Base-by-base conservation (phyloP, 2,113 vertebrate species). In the Microcebus tavaratra region DNA sequence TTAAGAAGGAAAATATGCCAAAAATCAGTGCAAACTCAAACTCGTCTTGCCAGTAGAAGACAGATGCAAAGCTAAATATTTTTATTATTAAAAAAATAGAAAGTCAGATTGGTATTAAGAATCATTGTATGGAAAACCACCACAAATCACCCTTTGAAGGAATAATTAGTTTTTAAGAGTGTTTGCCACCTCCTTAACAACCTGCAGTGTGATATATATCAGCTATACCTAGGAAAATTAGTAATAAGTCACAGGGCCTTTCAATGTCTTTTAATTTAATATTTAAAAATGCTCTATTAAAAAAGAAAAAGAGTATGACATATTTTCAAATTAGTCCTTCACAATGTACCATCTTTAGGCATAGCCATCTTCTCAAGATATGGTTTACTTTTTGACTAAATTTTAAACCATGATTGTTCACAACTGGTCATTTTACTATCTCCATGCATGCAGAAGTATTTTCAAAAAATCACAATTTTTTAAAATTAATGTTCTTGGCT, bases 21-120 rank as follows among this genome's bases (percentile, higher is more conserved):
- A 20, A 79, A 91, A 63, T 79, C 67, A 91, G 61, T 84, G 34
- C 67, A 80, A 88, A 90, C 18, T 65, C 25, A 36, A 82, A 91
- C 10, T 86, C 39, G 90, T 96, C 39, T 92, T 96, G 23, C 79
- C 83, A 96, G 55, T 88, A 81, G 61, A 95, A 53, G 57, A 72
- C 73, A 97, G 94, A 88, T 84, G 39, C 11, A 95, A 88, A 76
- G n/a, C 8, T 95, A 90, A 94, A 92, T 93, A 72, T 59, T 97
- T 89, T 79, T 73, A 92, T 68, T 85, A 85, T 68, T 90, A 79
- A n/a, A 86, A 89, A 70, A 72, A 53, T 57, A 72, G 29, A 86
- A 92, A 90, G 31, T 31, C 6, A 34, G 11, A 88, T 92, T 78
- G 36, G 72, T 91, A 67, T 83, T 91, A 90, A 94, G 27, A 81